Evolutionary conservation across 2,888 invertebrate genomes (phyloP).

Genomic region (Campoplex nolae): DNA sequence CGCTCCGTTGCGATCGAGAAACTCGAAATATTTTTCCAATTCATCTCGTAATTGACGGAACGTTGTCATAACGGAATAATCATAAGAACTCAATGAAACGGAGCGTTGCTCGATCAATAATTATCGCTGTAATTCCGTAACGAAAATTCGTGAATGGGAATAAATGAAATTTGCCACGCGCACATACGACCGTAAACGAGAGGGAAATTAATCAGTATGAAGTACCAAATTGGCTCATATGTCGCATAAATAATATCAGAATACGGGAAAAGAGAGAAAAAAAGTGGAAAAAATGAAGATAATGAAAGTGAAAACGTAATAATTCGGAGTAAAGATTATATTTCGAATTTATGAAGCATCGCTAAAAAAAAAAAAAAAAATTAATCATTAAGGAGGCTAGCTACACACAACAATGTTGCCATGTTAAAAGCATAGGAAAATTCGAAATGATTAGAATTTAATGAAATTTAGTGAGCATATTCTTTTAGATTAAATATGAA

Average conservation of each 20-base stretch:
- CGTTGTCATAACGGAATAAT: not conserved
- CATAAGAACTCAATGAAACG: not conserved
- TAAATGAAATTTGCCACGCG: not conserved
- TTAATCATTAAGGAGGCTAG: too few species aligned
- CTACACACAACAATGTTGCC: too few species aligned
- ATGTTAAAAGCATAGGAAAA: too few species aligned
- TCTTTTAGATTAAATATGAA: too few species aligned
- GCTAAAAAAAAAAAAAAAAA: too few species aligned
- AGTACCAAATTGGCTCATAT: not conserved
- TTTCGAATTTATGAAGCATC: not conserved
- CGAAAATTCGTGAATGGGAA: not conserved
- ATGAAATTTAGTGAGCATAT: too few species aligned
- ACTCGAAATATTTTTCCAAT: not conserved
- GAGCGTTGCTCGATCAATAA: not conserved
- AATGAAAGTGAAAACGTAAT: too few species aligned
- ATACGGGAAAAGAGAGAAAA: too few species aligned
- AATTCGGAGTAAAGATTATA: too few species aligned
- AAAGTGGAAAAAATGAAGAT: too few species aligned
- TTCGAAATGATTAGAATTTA: too few species aligned
- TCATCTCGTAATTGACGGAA: not conserved
- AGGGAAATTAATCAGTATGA: not conserved
- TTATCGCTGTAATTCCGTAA: not conserved
- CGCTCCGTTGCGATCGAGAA: not conserved
- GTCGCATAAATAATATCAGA: not conserved
- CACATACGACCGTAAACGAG: not conserved